A percentile compares a stretch with the other conserved stretches of the same genome.
phyloP scores from a whole-genome alignment of 2,888 invertebrate genomes.

The Coremacera marginata region DNA sequence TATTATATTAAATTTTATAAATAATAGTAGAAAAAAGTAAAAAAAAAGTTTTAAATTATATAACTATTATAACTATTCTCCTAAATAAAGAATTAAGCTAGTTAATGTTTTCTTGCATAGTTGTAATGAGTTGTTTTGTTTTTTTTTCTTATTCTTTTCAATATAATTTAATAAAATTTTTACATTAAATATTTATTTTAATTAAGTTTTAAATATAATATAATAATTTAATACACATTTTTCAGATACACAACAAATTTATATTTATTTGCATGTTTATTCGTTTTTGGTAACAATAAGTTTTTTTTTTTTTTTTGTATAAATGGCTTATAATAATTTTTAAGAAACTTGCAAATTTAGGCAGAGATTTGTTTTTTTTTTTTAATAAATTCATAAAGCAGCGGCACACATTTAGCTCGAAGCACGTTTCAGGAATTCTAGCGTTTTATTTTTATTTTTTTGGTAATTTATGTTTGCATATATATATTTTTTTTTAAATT shows the following conservation, averaged over 20 bases:
- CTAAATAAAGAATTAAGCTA: constrained; percentile 25
- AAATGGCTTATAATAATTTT: constrained; percentile 52
- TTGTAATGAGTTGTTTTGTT: constrained; percentile 36
- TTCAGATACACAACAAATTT: constrained; percentile 28
- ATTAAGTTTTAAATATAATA: constrained; percentile 10
- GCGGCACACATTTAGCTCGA: constrained; percentile 29
- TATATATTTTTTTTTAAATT: background rate
- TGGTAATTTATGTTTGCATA: background rate
- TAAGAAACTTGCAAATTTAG: constrained; percentile 23
- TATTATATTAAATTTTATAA: constrained; percentile 14
- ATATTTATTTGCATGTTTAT: background rate
- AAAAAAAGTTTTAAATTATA: background rate
- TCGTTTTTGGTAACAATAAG: constrained; percentile 17
- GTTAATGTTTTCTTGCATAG: constrained; percentile 24
- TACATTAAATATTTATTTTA: constrained; percentile 31
- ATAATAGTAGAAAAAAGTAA: constrained; percentile 22
- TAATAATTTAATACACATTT: constrained; percentile 31
- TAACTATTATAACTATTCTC: no score
- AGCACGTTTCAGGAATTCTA: constrained; percentile 8
- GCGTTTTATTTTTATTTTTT: background rate
- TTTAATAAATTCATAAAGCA: constrained; percentile 40
- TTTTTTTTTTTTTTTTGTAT: constrained; percentile 13
- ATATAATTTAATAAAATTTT: constrained; percentile 31
- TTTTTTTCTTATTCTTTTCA: constrained; percentile 2
- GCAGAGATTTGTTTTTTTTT: constrained; percentile 42